Evolutionary conservation across 2,797 vertebrate genomes (phyloP).

Genomic region (Catamblyrhynchus diadema): DNA sequence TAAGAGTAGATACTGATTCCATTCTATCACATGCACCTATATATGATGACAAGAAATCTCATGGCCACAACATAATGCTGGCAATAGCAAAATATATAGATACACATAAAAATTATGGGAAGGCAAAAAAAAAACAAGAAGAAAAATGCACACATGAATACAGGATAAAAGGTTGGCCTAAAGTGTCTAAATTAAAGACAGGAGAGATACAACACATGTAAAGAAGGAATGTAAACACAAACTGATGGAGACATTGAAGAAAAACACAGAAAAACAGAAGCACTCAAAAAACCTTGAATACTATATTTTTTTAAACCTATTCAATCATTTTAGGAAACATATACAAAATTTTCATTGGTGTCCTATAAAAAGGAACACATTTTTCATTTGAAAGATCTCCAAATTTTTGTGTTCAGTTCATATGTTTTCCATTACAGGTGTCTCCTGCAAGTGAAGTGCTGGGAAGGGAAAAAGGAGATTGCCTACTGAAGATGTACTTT

Average conservation of each 20-base stretch:
- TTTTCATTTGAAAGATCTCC: not conserved
- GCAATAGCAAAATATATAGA: not conserved
- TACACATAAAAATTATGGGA: not conserved
- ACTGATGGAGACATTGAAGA: not conserved
- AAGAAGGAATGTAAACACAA: not conserved
- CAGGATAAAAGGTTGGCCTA: not conserved
- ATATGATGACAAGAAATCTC: not conserved
- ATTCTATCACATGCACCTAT: not conserved
- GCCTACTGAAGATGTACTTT: accelerated
- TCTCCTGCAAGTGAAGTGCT: not conserved
- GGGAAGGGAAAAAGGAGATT: not conserved
- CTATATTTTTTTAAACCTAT: not conserved
- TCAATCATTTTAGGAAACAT: not conserved
- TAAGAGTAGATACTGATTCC: not conserved
- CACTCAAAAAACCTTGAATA: not conserved
- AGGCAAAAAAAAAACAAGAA: not conserved
- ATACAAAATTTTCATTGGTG: not conserved
- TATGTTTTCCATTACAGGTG: not conserved
- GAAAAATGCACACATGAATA: not conserved
- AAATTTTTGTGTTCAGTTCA: not conserved
- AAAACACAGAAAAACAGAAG: not conserved
- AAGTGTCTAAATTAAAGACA: not conserved
- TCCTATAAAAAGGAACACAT: not conserved
- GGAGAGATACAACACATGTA: not conserved
- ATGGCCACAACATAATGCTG: not conserved